Conservation (phyloP, 30 jellyfish, hydroid and myxozoan genomes). For the Pelagia noctiluca region DNA sequence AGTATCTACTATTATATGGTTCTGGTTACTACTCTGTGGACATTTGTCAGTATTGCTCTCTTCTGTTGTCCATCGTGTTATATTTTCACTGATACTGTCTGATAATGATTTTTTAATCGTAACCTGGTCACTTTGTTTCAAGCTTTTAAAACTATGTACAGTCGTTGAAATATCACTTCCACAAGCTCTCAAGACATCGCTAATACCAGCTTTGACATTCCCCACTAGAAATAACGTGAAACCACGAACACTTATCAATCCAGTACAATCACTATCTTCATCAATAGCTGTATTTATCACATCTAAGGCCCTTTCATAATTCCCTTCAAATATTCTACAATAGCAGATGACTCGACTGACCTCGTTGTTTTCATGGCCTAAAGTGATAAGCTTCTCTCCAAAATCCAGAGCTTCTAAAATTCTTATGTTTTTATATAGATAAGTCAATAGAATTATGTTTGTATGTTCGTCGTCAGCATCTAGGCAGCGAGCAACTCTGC, state of each 20-base stretch:
- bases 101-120: slow-evolving; percentile 38
- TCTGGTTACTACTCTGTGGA: slow-evolving; percentile 17
- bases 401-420: slow-evolving; percentile 42
- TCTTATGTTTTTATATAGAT: slow-evolving; percentile 25
- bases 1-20: too few relatives aligned
- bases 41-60: not conserved
- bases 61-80: not conserved
- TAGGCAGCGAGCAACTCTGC: slow-evolving; percentile 32
- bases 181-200: slow-evolving; percentile 62
- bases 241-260: slow-evolving; percentile 47
- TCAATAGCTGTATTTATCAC: slow-evolving; percentile 10
- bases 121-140: slow-evolving; percentile 61
- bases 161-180: slow-evolving; percentile 36
- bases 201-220: slow-evolving; percentile 33
- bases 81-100: slow-evolving; percentile 16
- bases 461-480: slow-evolving; percentile 24
- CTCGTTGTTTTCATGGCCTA: slow-evolving; percentile 10
- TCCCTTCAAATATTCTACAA: slow-evolving; percentile 38
- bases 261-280: not conserved
- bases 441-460: slow-evolving; percentile 33
- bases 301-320: slow-evolving; percentile 35
- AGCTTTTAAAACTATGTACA: slow-evolving; percentile 29
- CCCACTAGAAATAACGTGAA: slow-evolving; percentile 57
- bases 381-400: slow-evolving; percentile 23
- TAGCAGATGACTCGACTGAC: slow-evolving; percentile 24